Percentiles rank a stretch among this genome's conserved stretches.
phyloP scores from a whole-genome alignment of 2,797 vertebrate genomes.

The Spea hammondii region DNA sequence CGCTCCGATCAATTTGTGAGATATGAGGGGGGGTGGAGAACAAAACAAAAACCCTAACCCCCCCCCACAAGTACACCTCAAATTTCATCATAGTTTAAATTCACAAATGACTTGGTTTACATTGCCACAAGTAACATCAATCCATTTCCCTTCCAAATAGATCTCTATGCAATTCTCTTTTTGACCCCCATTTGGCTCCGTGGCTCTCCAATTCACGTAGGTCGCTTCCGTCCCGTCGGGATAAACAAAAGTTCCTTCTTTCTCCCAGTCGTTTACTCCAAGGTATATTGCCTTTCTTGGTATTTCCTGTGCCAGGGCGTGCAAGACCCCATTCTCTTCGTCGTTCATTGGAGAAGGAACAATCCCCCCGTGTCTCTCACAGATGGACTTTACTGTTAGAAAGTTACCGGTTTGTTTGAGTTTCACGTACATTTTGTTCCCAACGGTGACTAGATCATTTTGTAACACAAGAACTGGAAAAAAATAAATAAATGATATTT shows the following conservation, averaged over 20 bases:
- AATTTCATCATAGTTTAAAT: background rate
- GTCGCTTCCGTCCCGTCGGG: background rate
- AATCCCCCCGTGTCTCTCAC: background rate
- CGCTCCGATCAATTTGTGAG: background rate
- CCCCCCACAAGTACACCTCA: background rate
- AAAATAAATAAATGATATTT: no score
- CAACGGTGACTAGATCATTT: background rate
- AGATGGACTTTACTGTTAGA: background rate
- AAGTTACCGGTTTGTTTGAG: background rate
- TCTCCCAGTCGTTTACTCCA: constrained; percentile 6
- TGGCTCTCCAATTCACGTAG: background rate
- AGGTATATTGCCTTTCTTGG: background rate
- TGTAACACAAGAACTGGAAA: constrained; percentile 4
- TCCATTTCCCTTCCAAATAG: background rate
- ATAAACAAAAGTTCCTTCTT: constrained; percentile 5
- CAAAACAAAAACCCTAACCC: background rate
- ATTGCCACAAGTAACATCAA: background rate
- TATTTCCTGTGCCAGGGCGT: background rate
- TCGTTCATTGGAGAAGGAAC: background rate
- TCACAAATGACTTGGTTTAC: background rate
- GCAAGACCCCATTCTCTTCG: background rate
- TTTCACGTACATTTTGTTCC: constrained; percentile 12
- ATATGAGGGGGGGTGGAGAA: background rate
- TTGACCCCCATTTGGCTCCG: background rate
- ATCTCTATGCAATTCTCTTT: constrained; percentile 4